phyloP scores from a whole-genome alignment of 2,888 invertebrate species.

The Campoletis raptor region DNA sequence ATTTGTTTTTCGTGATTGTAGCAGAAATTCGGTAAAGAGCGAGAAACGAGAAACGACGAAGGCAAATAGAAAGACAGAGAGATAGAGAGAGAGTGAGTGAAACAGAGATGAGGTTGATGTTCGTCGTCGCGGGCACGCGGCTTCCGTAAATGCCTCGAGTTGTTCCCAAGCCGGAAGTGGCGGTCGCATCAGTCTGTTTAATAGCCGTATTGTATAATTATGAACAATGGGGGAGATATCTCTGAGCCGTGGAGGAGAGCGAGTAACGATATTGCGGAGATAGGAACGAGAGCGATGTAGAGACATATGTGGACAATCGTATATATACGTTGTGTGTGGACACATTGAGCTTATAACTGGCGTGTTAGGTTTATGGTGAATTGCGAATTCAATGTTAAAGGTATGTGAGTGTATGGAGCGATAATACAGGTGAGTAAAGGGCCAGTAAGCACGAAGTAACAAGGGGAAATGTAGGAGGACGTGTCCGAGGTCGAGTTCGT shows the following conservation, averaged over 20 bases:
- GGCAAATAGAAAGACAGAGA: slow-evolving; percentile 40
- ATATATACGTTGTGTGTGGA: slow-evolving; percentile 14
- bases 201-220: slow-evolving; percentile 85
- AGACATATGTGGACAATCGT: slow-evolving; percentile 57
- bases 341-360: slow-evolving; percentile 24
- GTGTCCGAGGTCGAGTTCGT: slow-evolving; percentile 78
- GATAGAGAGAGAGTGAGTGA: slow-evolving; percentile 27
- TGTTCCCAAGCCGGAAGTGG: slow-evolving; percentile 80
- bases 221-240: slow-evolving; percentile 79
- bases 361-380: slow-evolving; percentile 33
- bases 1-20: neutral
- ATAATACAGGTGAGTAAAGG: neutral
- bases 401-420: slow-evolving; percentile 39
- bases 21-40: slow-evolving; percentile 26
- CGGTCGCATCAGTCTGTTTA: slow-evolving; percentile 85
- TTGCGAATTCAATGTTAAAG: slow-evolving; percentile 62
- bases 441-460: neutral
- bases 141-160: slow-evolving; percentile 81
- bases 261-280: slow-evolving; percentile 72
- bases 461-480: slow-evolving; percentile 74
- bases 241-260: slow-evolving; percentile 65
- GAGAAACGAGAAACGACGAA: slow-evolving; percentile 47
- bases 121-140: slow-evolving; percentile 72
- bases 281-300: slow-evolving; percentile 70
- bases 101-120: slow-evolving; percentile 72